Conservation (phyloP, 2,797 vertebrate species). For the Chelonia mydas region DNA sequence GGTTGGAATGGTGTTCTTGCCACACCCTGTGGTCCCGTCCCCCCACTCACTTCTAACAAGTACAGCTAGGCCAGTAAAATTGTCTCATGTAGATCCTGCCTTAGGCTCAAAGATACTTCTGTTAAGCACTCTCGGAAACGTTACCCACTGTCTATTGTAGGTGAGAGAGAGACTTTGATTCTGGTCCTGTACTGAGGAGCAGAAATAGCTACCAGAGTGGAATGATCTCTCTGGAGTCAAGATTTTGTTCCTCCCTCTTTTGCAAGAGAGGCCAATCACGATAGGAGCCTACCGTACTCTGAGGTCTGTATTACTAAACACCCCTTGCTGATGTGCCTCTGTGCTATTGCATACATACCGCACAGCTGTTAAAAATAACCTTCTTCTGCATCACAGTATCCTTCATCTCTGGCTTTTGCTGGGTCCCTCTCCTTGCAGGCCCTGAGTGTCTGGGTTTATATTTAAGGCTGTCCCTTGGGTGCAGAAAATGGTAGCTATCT, state of each 20-base stretch:
- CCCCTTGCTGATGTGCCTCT: conserved; percentile 64
- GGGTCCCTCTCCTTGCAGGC: background rate
- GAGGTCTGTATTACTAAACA: conserved; percentile 62
- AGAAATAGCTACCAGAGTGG: conserved; percentile 55
- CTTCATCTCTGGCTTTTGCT: conserved; percentile 28
- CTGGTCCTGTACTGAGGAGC: background rate
- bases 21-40: background rate
- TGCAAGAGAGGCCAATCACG: conserved; percentile 64
- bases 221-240: conserved; percentile 65
- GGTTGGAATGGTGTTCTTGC: background rate
- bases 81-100: conserved; percentile 16
- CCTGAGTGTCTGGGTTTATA: background rate
- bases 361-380: conserved; percentile 70
- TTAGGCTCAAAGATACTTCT: background rate
- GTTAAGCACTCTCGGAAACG: background rate
- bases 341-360: conserved; percentile 69
- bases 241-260: conserved; percentile 47
- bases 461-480: background rate
- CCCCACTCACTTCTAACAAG: background rate
- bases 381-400: conserved; percentile 45
- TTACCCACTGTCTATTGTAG: background rate
- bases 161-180: background rate
- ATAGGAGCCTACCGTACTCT: conserved; percentile 57
- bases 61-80: conserved; percentile 23
- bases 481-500: background rate